Conservation (phyloP, 2,888 invertebrate species). For the Unio pictorum region DNA sequence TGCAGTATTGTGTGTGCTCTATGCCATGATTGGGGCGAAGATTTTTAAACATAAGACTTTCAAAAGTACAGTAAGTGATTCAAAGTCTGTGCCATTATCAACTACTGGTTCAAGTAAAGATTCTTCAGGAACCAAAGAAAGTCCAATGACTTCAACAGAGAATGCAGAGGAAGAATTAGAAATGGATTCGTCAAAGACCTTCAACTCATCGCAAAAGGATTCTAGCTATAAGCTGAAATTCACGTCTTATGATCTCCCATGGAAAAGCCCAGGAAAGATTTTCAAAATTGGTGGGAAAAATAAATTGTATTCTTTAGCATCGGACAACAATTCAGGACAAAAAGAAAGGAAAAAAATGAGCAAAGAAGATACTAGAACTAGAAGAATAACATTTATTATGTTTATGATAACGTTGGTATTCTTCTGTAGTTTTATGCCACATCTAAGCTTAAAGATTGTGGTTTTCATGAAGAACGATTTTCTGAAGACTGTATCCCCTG, state of each 20-base stretch:
- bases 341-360: slow-evolving; percentile 6
- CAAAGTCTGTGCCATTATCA: not conserved
- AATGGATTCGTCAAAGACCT: too few relatives aligned
- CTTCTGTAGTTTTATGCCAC: slow-evolving; percentile 32
- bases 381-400: slow-evolving; percentile 30
- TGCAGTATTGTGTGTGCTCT: slow-evolving; percentile 24
- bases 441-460: slow-evolving; percentile 21
- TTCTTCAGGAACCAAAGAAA: too few relatives aligned
- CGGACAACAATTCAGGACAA: too few relatives aligned
- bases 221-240: too few relatives aligned
- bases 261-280: too few relatives aligned
- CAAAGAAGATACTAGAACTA: slow-evolving; percentile 23
- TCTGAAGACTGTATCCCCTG: slow-evolving; percentile 17
- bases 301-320: too few relatives aligned
- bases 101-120: too few relatives aligned
- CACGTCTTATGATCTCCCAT: too few relatives aligned
- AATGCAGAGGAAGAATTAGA: too few relatives aligned
- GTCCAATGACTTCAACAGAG: too few relatives aligned
- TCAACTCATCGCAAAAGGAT: too few relatives aligned
- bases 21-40: slow-evolving; percentile 31
- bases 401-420: slow-evolving; percentile 32
- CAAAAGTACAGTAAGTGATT: slow-evolving; percentile 9
- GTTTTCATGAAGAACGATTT: slow-evolving; percentile 19
- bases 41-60: slow-evolving; percentile 31
- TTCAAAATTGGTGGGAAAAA: too few relatives aligned